Conservation (phyloP, 2,888 invertebrate genomes). For the Pseudolycoriella hygida region DNA sequence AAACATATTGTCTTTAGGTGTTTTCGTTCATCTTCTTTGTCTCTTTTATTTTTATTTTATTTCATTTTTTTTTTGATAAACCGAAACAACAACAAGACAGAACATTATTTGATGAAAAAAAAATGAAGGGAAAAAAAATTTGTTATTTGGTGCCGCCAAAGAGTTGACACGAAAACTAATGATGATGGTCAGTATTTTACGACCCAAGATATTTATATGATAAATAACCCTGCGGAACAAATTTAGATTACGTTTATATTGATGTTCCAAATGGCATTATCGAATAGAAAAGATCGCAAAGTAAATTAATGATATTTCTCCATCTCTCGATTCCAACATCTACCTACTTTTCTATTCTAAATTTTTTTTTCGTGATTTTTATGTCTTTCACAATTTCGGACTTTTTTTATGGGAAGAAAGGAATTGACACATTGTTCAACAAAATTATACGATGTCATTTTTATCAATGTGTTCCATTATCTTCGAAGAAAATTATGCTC, state of each 20-base stretch:
- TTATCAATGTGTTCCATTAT: too few species aligned
- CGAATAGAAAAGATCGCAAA: slow-evolving; percentile 1
- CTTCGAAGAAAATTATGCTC: too few species aligned
- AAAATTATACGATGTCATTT: too few species aligned
- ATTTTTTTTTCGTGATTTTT: too few species aligned
- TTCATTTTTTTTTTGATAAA: background rate
- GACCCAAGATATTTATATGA: slow-evolving; percentile 6
- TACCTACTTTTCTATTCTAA: too few species aligned
- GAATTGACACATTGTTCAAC: too few species aligned
- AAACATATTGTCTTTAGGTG: slow-evolving; percentile 7
- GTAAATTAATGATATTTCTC: background rate
- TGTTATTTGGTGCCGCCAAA: slow-evolving; percentile 5
- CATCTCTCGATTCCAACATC: background rate
- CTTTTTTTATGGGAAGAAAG: too few species aligned
- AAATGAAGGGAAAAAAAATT: slow-evolving; percentile 4
- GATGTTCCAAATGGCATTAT: slow-evolving; percentile 6
- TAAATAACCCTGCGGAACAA: slow-evolving; percentile 8
- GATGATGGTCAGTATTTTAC: slow-evolving; percentile 8
- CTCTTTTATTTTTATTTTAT: background rate
- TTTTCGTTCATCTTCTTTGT: background rate
- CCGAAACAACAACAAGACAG: background rate
- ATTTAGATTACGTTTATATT: slow-evolving; percentile 8
- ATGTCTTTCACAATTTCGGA: too few species aligned
- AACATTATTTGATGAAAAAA: slow-evolving; percentile 2
- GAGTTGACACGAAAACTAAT: slow-evolving; percentile 9